A percentile compares a stretch with the other conserved stretches of the same genome.
These are phyloP conservation scores for Sinhomidia bicolor DNA, from an alignment of 2,888 invertebrate genomes.

Conservation along the genomic window DNA sequence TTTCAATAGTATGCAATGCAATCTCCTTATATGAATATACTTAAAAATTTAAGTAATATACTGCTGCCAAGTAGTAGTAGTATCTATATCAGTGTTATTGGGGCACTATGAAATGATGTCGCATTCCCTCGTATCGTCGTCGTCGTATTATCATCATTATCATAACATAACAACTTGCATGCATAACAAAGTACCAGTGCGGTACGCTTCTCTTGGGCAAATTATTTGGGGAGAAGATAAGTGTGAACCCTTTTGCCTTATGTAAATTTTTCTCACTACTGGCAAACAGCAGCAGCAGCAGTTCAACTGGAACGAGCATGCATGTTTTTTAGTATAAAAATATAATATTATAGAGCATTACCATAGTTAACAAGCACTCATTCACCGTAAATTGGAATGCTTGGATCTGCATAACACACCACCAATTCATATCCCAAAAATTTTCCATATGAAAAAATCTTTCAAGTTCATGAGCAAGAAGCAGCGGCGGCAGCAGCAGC, in stretches of 20 bases:
- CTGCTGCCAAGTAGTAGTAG: no score
- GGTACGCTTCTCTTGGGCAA: neutral
- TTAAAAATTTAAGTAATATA: no score
- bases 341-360: neutral
- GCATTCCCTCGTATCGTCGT: neutral
- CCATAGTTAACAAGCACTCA: slow-evolving; percentile 20
- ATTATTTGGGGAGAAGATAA: neutral
- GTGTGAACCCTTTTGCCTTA: slow-evolving; percentile 16
- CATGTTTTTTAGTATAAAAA: neutral
- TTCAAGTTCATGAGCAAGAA: slow-evolving; percentile 64
- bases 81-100: neutral
- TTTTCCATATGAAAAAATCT: neutral
- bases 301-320: neutral
- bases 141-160: slow-evolving; percentile 53
- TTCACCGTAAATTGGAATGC: neutral
- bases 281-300: no score
- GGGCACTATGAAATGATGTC: slow-evolving; percentile 26
- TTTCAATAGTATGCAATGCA: slow-evolving; percentile 15
- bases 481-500: no score
- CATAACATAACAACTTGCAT: slow-evolving; percentile 65
- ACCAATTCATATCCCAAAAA: neutral
- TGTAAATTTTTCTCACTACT: neutral
- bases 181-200: slow-evolving; percentile 51
- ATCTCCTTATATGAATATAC: no score
- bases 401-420: neutral